Evolutionary conservation across 2,113 vertebrate genomes (phyloP).

Genomic region (Menura novaehollandiae): DNA sequence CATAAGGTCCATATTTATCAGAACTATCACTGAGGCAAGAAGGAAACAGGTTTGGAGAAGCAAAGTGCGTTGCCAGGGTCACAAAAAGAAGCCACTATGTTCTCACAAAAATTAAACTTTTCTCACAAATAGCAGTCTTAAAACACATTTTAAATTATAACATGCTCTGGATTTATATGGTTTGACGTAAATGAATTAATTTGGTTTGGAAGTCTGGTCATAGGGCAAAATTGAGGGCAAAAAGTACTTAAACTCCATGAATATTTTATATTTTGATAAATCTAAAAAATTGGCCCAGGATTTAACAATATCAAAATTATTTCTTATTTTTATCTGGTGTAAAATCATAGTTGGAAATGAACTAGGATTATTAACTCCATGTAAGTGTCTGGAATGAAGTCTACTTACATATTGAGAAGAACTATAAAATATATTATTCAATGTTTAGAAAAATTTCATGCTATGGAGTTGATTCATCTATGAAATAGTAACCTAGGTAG

Average conservation of each 20-base stretch:
- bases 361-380: not conserved
- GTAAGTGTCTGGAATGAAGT: not conserved
- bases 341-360: not conserved
- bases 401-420: not conserved
- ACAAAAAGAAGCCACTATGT: not conserved
- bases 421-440: not conserved
- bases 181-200: not conserved
- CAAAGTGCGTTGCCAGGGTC: not conserved
- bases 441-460: not conserved
- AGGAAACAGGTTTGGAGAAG: not conserved
- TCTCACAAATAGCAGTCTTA: not conserved
- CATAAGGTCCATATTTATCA: not conserved
- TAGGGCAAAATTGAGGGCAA: not conserved
- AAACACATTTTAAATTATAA: not conserved
- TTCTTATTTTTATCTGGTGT: not conserved
- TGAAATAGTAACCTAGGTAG: not conserved
- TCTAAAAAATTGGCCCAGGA: not conserved
- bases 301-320: not conserved
- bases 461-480: not conserved
- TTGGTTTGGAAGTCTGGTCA: not conserved
- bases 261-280: not conserved
- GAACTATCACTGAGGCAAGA: not conserved
- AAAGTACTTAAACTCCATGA: not conserved
- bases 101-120: not conserved
- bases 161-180: not conserved